Evolutionary conservation across 35 echinoderm and acorn worm species (phyloP).

Genomic region (Nesometra sesokonis): DNA sequence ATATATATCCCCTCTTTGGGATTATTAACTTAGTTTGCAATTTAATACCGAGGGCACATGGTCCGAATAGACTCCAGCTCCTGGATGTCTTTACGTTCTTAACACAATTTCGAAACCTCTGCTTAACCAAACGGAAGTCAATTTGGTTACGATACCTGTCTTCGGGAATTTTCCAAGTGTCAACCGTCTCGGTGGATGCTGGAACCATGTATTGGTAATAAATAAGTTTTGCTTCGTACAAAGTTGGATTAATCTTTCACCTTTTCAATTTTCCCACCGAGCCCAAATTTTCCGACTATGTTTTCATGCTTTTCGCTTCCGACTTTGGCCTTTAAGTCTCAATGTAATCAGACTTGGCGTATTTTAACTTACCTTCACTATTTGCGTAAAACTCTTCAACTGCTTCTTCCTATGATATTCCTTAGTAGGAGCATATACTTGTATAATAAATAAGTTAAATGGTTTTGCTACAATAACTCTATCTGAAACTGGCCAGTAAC

Average conservation of each 20-base stretch:
- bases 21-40: background rate
- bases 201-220: background rate
- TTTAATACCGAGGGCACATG: background rate
- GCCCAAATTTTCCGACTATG: background rate
- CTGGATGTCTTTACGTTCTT: slow-evolving; percentile 15
- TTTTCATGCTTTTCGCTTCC: slow-evolving; percentile 3
- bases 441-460: background rate
- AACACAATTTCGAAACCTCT: background rate
- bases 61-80: background rate
- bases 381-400: background rate
- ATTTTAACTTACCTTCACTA: background rate
- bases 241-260: background rate
- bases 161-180: slow-evolving; percentile 8
- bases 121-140: background rate
- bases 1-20: too few species aligned
- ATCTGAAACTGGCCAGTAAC: background rate
- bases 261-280: background rate
- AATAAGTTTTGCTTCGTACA: background rate
- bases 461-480: background rate
- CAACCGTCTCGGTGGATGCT: background rate
- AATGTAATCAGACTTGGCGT: slow-evolving; percentile 1
- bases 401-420: background rate
- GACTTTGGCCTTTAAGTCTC: slow-evolving; percentile 23
- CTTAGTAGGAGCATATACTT: background rate
- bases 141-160: background rate